Evolutionary conservation across 1,140 invertebrate species (phyloP).

Genomic region (Parasteatoda tepidariorum): DNA sequence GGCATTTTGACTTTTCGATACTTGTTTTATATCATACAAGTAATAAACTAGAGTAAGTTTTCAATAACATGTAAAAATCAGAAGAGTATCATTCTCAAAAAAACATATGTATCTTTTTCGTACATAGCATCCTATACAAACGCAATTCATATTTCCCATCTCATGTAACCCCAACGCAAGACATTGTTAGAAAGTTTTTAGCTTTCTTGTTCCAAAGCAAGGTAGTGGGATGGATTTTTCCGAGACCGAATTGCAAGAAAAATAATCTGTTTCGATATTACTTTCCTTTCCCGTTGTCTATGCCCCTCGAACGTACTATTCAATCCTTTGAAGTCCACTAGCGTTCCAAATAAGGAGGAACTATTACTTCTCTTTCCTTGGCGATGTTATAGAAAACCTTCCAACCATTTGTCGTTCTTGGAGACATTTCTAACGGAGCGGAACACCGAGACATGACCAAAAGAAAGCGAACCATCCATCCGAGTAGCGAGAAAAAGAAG

Average conservation of each 20-base stretch:
- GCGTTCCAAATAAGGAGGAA: neutral
- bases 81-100: too few relatives aligned
- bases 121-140: too few relatives aligned
- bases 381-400: conserved; percentile 25
- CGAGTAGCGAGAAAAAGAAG: conserved; percentile 10
- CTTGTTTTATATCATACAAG: too few relatives aligned
- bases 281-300: neutral
- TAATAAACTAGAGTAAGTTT: too few relatives aligned
- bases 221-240: neutral
- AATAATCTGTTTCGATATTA: neutral
- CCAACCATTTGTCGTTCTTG: conserved; percentile 27
- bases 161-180: too few relatives aligned
- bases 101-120: too few relatives aligned
- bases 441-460: conserved; percentile 50
- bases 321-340: neutral
- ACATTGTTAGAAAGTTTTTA: too few relatives aligned
- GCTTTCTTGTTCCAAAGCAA: too few relatives aligned
- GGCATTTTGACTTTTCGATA: too few relatives aligned
- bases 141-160: too few relatives aligned
- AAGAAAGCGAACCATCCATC: conserved; percentile 36
- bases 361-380: neutral
- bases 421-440: conserved; percentile 47
- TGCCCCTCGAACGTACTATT: neutral
- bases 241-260: neutral
- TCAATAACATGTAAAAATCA: too few relatives aligned